phyloP scores from a whole-genome alignment of 2,888 invertebrate genomes.

The Ormia ochracea region DNA sequence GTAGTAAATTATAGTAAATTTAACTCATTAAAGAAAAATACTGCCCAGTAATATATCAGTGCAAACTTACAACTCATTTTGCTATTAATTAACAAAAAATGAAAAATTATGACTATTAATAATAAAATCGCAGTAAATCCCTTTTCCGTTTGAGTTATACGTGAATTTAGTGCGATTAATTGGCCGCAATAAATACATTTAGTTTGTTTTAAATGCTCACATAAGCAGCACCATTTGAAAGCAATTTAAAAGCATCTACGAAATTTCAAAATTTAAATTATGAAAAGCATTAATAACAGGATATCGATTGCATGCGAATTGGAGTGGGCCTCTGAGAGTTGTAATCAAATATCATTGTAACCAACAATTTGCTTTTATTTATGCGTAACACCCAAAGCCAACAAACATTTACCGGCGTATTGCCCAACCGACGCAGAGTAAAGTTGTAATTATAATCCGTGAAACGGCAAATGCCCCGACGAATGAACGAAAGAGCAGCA shows the following conservation, averaged over 20 bases:
- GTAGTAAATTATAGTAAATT: no score
- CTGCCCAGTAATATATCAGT: no score
- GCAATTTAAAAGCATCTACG: neutral
- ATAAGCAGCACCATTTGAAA: neutral
- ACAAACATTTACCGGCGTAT: neutral
- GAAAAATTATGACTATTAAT: neutral
- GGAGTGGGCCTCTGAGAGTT: neutral
- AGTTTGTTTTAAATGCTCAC: neutral
- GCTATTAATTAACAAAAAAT: no score
- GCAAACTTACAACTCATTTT: no score
- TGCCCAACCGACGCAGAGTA: neutral
- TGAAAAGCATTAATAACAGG: conserved; percentile 39
- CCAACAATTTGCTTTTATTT: conserved; percentile 4
- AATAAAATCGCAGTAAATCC: neutral
- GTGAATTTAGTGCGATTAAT: neutral
- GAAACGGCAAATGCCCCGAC: neutral
- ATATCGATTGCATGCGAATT: conserved; percentile 31
- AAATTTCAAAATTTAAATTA: neutral
- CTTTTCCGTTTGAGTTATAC: neutral
- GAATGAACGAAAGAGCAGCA: neutral
- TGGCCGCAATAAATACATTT: neutral
- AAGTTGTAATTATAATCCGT: conserved; percentile 29
- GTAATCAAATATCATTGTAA: conserved; percentile 27
- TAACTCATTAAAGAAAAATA: no score
- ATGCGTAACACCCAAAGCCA: conserved; percentile 26